Evolutionary conservation across 1,140 invertebrate genomes (phyloP).

Genomic region (Antheraea mylitta): DNA sequence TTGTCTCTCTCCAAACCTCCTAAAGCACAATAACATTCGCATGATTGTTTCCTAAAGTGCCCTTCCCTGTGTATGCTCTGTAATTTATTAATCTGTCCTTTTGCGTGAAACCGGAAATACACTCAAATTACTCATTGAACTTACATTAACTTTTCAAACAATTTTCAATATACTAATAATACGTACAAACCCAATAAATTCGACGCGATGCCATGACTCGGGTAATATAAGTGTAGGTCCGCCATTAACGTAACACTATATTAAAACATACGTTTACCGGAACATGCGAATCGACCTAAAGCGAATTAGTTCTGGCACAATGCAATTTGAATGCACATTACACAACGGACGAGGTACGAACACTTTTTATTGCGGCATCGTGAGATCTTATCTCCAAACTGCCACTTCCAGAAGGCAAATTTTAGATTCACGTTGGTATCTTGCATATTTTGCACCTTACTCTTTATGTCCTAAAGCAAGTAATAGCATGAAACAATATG

Average conservation of each 20-base stretch:
- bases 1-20: conserved; percentile 64
- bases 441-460: conserved; percentile 47
- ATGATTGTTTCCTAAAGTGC: conserved; percentile 44
- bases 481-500: conserved; percentile 31
- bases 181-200: neutral
- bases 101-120: conserved; percentile 10
- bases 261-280: conserved; percentile 76
- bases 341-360: conserved; percentile 75
- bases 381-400: conserved; percentile 77
- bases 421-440: conserved; percentile 55
- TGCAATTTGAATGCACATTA: conserved; percentile 79
- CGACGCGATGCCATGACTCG: conserved; percentile 20
- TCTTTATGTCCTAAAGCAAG: conserved; percentile 36
- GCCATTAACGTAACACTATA: conserved; percentile 56
- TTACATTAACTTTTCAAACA: conserved; percentile 5
- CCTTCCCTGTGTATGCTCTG: conserved; percentile 22
- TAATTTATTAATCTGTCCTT: neutral
- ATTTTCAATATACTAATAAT: neutral
- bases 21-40: conserved; percentile 57
- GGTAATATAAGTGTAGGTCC: conserved; percentile 28
- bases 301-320: conserved; percentile 78
- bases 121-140: conserved; percentile 9
- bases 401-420: conserved; percentile 77
- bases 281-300: conserved; percentile 74
- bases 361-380: conserved; percentile 78